phyloP scores from a whole-genome alignment of 2,113 vertebrate species.

The Proterorhinus semilunaris region DNA sequence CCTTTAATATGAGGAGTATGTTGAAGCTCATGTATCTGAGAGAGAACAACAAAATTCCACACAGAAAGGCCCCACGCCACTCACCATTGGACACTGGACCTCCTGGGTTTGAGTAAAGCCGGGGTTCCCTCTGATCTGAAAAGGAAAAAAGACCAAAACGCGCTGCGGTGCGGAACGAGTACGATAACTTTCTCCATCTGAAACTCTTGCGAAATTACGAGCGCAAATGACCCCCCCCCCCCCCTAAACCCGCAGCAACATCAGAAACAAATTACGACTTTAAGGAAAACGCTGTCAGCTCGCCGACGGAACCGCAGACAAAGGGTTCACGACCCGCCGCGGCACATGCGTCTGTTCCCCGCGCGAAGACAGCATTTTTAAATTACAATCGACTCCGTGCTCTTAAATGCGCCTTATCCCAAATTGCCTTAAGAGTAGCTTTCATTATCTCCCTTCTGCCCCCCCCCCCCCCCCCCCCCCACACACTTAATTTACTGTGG shows the following conservation, averaged over 20 bases:
- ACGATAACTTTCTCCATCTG: background rate
- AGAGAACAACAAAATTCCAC: too few relatives aligned
- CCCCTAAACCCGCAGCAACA: background rate
- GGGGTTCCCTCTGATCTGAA: background rate
- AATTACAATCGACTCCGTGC: background rate
- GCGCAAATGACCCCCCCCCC: background rate
- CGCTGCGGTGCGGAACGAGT: background rate
- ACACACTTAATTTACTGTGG: constrained; percentile 9
- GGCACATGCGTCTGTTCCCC: constrained; percentile 5
- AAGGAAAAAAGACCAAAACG: background rate
- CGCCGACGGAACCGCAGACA: constrained; percentile 47
- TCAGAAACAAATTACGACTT: constrained; percentile 21
- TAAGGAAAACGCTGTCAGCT: background rate
- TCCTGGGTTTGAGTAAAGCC: too few relatives aligned
- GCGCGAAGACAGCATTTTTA: constrained; percentile 1
- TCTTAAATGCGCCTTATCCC: constrained; percentile 19
- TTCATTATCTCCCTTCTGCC: constrained; percentile 6
- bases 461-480: background rate
- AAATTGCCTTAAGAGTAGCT: constrained; percentile 19
- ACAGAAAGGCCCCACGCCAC: too few relatives aligned
- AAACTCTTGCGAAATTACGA: background rate
- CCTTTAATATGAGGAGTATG: too few relatives aligned
- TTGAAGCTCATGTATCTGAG: too few relatives aligned
- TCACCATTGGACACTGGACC: too few relatives aligned
- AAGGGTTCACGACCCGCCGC: constrained; percentile 62